Base-by-base conservation (phyloP, 2,113 vertebrate genomes). In the Oxyruncus cristatus region DNA sequence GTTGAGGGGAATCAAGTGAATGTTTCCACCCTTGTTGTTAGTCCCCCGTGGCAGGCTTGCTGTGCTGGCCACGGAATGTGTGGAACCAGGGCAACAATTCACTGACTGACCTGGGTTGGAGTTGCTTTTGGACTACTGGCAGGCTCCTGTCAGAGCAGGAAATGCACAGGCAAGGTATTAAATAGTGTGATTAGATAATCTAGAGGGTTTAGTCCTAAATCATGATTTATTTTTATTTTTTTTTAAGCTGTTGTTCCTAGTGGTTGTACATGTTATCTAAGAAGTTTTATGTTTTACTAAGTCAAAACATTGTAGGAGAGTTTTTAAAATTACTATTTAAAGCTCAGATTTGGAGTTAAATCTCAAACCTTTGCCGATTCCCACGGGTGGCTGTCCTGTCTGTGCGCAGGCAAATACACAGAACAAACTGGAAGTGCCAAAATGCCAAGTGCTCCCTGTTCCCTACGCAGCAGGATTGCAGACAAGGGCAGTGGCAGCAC, bases 41-140 rank as follows among this genome's bases (percentile, higher is more conserved):
- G 50, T 66, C n/a, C 41, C 4, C 9, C 35, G 15, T 2, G 2
- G 53, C 73, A 67, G 46, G 18, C 28, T 39, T 0, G 0, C 15
- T 21, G 3, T 39, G 41, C 68, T 81, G 87, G 22, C 46, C 73
- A 6, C 46, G 11, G 46, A 33, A n/a, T 1, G 1, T 3, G 1
- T 16, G 52, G 77, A 33, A 49, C 22, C 58, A 58, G 55, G 55
- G n/a, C 20, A 41, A 33, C 61, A 32, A 26, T 39, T 56, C 24
- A 14, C 20, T 46, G 42, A 8, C 14, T 6, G 3, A 6, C 33
- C 28, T 56, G 5, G 32, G n/a, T 5, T 47, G 50, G 27, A 71
- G 19, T 16, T 85, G 59, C 39, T 42, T 52, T 65, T 77, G 56
- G 32, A 39, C n/a, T 39, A 35, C 35, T 52, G 47, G n/a, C 37